Evolutionary conservation across 2,888 invertebrate genomes (phyloP), one percentile per base, ranked within the genome.

Genomic region (Pammene fasciana): DNA sequence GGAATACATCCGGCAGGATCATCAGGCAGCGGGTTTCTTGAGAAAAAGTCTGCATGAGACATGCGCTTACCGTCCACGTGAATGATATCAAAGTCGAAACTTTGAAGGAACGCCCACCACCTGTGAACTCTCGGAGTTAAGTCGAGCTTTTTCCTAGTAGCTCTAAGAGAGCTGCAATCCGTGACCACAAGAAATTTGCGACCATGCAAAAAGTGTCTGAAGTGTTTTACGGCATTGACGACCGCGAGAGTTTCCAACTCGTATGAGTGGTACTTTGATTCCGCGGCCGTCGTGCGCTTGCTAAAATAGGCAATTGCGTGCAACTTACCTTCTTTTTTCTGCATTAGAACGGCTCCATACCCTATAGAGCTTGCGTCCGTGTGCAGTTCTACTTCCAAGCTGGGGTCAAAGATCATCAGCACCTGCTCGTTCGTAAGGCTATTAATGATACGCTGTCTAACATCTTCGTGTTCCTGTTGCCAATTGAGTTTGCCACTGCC

Each of bases 41-140:
- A 59, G 3, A 59, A 45, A 26, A 59, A 59, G 13, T 59, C 59
- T 2, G 45, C 59, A 26, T 59, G 59, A 13, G 26, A 13, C 60
- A 60, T 60, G 2, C 46, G 46, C 46, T 46, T 46, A n/a, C 60
- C 60, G 3, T 34, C 36, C 1, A 13, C n/a, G 46, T 60, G 34
- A 34, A 60, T 14, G 9, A 60, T 46, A 3, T 60, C 60, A 5
- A 60, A 60, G 14, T 46, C 36, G 7, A 60, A 60, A 3, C 34
- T 8, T 46, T 60, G 60, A 9, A 60, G 60, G 11, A 46, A 60
- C 0, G 46, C 46, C 60, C 60, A 78, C 74, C 76, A 76, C 14
- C 74, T 43, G 38, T 74, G 72, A 5, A 76, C 68, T 43, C 43
- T 43, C 11, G 43, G 43, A 11, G 43, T 43, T 43, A 43, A 43